Percentiles rank a stretch among this genome's conserved stretches.
Conservation (phyloP, 30 jellyfish, hydroid and myxozoan species). For the Cassiopea xamachana region DNA sequence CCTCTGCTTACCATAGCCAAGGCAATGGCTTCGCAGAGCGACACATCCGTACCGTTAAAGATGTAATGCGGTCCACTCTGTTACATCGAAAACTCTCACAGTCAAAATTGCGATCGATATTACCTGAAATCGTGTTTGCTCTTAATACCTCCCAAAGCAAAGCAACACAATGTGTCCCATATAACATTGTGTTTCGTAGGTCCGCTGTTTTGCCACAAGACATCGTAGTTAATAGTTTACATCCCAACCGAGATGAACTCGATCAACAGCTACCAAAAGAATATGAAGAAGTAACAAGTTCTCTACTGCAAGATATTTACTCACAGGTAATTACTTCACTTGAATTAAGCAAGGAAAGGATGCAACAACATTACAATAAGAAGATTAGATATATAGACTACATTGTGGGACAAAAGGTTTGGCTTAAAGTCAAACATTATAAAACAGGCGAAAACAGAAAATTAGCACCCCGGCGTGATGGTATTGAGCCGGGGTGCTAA, state of each 20-base stretch:
- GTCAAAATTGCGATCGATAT: slow-evolving; percentile 35
- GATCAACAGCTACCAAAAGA: not conserved
- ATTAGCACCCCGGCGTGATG: slow-evolving; percentile 66
- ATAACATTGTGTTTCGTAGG: slow-evolving; percentile 45
- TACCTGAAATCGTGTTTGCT: slow-evolving; percentile 46
- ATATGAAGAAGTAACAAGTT: slow-evolving; percentile 2
- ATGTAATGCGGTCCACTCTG: slow-evolving; percentile 38
- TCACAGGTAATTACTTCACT: slow-evolving; percentile 6
- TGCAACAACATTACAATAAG: slow-evolving; percentile 43
- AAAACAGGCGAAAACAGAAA: slow-evolving; percentile 54
- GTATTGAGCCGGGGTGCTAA: slow-evolving; percentile 65
- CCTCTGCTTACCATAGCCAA: no score
- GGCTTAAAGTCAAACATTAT: slow-evolving; percentile 52
- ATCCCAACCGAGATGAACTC: slow-evolving; percentile 2
- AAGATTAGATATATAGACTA: slow-evolving; percentile 36
- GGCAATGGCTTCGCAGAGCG: not conserved
- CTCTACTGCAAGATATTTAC: slow-evolving; percentile 4
- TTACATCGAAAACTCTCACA: slow-evolving; percentile 40
- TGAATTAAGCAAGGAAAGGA: slow-evolving; percentile 7
- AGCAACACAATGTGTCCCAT: slow-evolving; percentile 56
- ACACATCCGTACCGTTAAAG: slow-evolving; percentile 55
- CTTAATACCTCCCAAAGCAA: slow-evolving; percentile 41
- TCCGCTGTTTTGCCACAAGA: slow-evolving; percentile 49
- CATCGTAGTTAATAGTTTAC: slow-evolving; percentile 9
- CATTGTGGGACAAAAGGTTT: slow-evolving; percentile 42